These are phyloP conservation scores for Epirrhoe tristata DNA, from an alignment of 2,888 invertebrate species.

Conservation along the genomic window DNA sequence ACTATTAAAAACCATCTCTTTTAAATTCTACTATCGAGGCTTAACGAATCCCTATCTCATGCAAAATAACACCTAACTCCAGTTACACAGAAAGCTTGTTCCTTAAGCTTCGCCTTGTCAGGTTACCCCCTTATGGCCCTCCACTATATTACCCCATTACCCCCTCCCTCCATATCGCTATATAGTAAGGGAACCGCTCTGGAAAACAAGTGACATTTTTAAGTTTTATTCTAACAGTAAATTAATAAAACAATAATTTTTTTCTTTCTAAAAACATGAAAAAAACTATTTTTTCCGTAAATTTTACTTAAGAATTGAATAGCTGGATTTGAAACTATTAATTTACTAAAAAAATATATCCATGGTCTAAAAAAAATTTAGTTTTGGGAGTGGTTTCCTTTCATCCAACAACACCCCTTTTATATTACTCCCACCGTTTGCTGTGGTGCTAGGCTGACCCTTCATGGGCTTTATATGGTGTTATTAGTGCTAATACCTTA, in stretches of 20 bases:
- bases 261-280: no score
- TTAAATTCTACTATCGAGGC: background rate
- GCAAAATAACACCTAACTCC: slow-evolving; percentile 18
- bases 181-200: background rate
- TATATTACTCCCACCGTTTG: slow-evolving; percentile 9
- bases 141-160: no score
- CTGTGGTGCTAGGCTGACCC: slow-evolving; percentile 40
- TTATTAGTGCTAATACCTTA: slow-evolving; percentile 36
- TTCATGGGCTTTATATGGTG: slow-evolving; percentile 36
- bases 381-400: no score
- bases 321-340: no score
- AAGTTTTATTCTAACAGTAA: no score
- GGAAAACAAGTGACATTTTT: background rate
- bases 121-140: slow-evolving; percentile 9
- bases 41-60: background rate
- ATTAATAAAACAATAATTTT: no score
- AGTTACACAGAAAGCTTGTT: slow-evolving; percentile 31
- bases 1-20: no score
- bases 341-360: no score
- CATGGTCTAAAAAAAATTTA: no score
- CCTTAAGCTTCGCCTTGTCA: slow-evolving; percentile 24
- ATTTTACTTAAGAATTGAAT: no score
- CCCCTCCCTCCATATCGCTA: background rate
- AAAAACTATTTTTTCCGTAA: no score
- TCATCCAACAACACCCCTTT: no score